Evolutionary conservation across 2,888 invertebrate genomes (phyloP), one percentile per base, ranked within the genome.

Genomic region (Aphidoletes aphidimyza): DNA sequence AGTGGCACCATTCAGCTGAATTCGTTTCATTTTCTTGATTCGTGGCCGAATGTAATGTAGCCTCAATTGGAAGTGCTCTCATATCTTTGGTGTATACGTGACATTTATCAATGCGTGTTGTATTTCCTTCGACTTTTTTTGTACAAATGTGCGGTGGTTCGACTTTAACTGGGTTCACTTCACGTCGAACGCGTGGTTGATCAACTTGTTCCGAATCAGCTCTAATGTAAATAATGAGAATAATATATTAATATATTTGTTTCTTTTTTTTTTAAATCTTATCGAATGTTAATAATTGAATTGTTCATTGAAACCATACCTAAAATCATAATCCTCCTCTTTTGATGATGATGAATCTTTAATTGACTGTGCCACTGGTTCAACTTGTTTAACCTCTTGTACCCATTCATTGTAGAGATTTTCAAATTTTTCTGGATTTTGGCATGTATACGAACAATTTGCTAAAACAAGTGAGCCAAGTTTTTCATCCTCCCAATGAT

Each of bases 401-500:
- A 88, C 69, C 89, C 89, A 90, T 39, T 89, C 88, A 36, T 87
- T 88, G 84, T 89, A 89, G 86, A 90, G 87, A n/a, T 87, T 88
- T 85, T 90, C 89, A 42, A 89, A 89, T 84, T 88, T 87, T 37
- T 89, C 90, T 39, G 89, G 90, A 86, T 89, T 90, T 49, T 93
- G 92, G 87, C 95, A 95, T 0, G 93, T 93, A 88, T 95, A 95
- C 85, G 93, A 92, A 88, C 95, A 95, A 49, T 93, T 92, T 36
- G 92, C 92, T 85, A 95, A 91, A 69, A 92, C 91, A 84, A 95
- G 89, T 5, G 92, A 91, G 17, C 95, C 95, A 85, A 91, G 92
- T 91, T 92, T 92, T 86, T 92, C 91, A 85, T 91, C 90, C 11
- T 91, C 90, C 94, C 94, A 95, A 84, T 92, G 91, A 88, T 93